These are phyloP conservation scores for Vulpes ferrilata DNA, from an alignment of 2,113 vertebrate species.

Conservation along the genomic window DNA sequence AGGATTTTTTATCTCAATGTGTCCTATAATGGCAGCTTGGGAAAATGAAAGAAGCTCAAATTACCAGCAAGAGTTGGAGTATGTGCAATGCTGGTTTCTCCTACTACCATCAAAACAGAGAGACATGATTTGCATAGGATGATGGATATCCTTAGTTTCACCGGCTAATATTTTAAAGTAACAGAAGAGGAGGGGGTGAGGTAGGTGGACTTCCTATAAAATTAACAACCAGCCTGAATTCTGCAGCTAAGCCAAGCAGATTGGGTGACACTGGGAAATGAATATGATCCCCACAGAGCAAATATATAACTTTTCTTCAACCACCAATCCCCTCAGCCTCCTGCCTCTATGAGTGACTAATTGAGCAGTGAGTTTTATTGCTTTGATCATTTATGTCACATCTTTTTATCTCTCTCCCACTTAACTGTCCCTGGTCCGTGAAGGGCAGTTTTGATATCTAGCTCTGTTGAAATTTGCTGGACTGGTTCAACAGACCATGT, in stretches of 20 bases:
- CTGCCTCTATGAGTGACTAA: conserved; percentile 70
- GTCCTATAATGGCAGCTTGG: conserved; percentile 5
- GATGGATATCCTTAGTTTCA: conserved; percentile 66
- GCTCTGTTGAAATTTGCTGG: conserved; percentile 49
- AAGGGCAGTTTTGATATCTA: conserved; percentile 71
- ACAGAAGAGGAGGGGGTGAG: background rate
- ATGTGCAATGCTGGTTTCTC: background rate
- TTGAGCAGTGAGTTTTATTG: conserved; percentile 81
- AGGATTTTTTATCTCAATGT: conserved; percentile 2
- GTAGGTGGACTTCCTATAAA: conserved; percentile 44
- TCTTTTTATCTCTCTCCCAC: conserved; percentile 78
- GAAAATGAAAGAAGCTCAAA: conserved; percentile 24
- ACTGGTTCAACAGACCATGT: background rate
- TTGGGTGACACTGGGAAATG: conserved; percentile 35
- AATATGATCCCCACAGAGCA: conserved; percentile 7
- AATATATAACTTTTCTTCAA: conserved; percentile 36
- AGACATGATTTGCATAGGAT: conserved; percentile 54
- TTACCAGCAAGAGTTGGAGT: background rate
- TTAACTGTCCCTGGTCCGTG: conserved; percentile 76
- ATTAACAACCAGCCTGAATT: conserved; percentile 66
- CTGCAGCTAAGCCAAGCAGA: conserved; percentile 18
- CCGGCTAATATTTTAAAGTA: conserved; percentile 52
- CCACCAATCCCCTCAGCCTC: background rate
- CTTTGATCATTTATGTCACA: conserved; percentile 80
- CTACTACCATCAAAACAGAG: conserved; percentile 2